Evolutionary conservation across 2,888 invertebrate species (phyloP), one percentile per base, ranked within the genome.

Genomic region (Trichopoda pennipes): DNA sequence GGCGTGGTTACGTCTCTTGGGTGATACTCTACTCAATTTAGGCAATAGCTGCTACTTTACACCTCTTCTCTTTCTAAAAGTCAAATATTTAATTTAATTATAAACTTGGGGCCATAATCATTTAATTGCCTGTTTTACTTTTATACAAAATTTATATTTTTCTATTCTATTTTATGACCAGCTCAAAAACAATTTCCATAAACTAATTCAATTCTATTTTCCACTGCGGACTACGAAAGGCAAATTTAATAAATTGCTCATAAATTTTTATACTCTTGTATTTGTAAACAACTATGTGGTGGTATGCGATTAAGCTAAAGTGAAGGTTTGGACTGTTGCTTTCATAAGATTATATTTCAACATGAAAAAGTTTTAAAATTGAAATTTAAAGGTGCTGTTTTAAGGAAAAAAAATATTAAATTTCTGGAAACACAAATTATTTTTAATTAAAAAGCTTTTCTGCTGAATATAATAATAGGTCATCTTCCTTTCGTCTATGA

Each of bases 161-260:
- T 76, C 60, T 42, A 10, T 53, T n/a, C 42, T 60, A 60, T 78
- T 72, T 70, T 70, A 75, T 75, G 70, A 64, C 58, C 75, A 66
- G 51, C 60, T 66, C 60, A 68, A 75, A 81, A 81, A 81, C 69
- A 75, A 74, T 76, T 76, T 80, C 55, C 70, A 72, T 70, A 66
- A 81, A 76, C 60, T 70, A 68, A 76, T 72, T 69, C 63, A 61
- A 75, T 66, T 82, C 55, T 64, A 74, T 35, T 63, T 74, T 74
- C 32, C 6, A 32, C 16, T 58, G 64, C 69, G 75, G 74, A 79
- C 66, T 75, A 61, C 70, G 44, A 56, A 75, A 49, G 55, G 55
- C 66, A 79, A 79, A 49, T 81, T 81, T 70, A 77, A 64, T 64
- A 70, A 74, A 73, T 66, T 78, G 60, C 53, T 60, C 49, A 70